Conservation (phyloP, 2,888 invertebrate genomes). For the Asteroscopus sphinx region DNA sequence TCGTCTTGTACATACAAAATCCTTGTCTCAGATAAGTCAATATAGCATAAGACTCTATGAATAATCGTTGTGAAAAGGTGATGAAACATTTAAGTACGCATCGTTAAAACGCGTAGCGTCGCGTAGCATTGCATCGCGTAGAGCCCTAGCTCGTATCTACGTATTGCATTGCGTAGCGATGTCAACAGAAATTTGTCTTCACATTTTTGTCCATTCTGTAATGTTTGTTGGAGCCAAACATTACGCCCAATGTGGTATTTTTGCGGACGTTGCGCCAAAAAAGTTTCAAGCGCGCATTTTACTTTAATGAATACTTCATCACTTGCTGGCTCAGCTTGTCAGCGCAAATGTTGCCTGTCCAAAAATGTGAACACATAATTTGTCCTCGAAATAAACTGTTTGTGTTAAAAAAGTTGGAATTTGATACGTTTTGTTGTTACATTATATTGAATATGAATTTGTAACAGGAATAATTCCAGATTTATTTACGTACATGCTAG, state of each 20-base stretch:
- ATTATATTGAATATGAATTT: slow-evolving; percentile 23
- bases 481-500: slow-evolving; percentile 8
- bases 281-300: slow-evolving; percentile 31
- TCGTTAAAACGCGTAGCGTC: slow-evolving; percentile 6
- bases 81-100: slow-evolving; percentile 23
- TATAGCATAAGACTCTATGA: slow-evolving; percentile 9
- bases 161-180: slow-evolving; percentile 7
- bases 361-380: slow-evolving; percentile 43
- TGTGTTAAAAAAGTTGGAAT: slow-evolving; percentile 29
- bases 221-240: neutral
- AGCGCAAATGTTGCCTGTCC: slow-evolving; percentile 34
- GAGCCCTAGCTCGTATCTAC: neutral
- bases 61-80: slow-evolving; percentile 32
- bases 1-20: slow-evolving; percentile 10
- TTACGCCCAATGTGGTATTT: slow-evolving; percentile 14
- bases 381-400: slow-evolving; percentile 37
- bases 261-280: slow-evolving; percentile 31
- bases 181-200: neutral
- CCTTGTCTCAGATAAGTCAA: slow-evolving; percentile 4
- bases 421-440: slow-evolving; percentile 34
- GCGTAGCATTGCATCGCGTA: slow-evolving; percentile 2
- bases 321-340: slow-evolving; percentile 42
- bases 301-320: slow-evolving; percentile 49
- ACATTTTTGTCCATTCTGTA: neutral
- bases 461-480: slow-evolving; percentile 12